Conservation (phyloP, 2,888 invertebrate genomes). For the Drosophila falleni region DNA sequence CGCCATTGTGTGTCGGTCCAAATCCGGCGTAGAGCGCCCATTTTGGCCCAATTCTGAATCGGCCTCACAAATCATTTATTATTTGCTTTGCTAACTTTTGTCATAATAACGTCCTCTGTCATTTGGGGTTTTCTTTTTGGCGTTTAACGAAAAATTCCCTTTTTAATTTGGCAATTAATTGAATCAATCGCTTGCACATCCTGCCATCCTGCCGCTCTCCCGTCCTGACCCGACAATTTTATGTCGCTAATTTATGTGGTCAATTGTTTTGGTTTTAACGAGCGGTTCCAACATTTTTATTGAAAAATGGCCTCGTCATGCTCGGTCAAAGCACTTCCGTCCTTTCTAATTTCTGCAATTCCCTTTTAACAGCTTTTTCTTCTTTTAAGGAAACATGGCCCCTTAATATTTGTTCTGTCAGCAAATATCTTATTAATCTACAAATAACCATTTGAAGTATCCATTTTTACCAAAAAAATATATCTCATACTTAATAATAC, state of each 20-base stretch:
- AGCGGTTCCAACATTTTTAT: conserved; percentile 59
- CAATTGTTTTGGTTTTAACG: conserved; percentile 79
- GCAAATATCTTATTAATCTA: conserved; percentile 2
- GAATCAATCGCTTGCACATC: conserved; percentile 78
- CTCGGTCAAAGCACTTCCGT: conserved; percentile 52
- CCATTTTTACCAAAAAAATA: conserved; percentile 1
- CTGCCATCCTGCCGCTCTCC: conserved; percentile 57
- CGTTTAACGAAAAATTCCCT: conserved; percentile 47
- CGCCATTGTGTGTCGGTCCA: conserved; percentile 60
- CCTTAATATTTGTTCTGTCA: conserved; percentile 6
- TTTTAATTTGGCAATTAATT: conserved; percentile 79
- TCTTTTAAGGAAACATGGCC: no score
- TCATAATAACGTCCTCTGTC: conserved; percentile 61
- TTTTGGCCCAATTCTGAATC: conserved; percentile 31
- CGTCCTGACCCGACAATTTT: conserved; percentile 53
- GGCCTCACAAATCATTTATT: conserved; percentile 70
- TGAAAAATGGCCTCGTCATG: conserved; percentile 56
- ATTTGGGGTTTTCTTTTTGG: conserved; percentile 39
- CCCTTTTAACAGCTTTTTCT: conserved; percentile 12
- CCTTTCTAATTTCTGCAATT: conserved; percentile 32
- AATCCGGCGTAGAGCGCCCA: conserved; percentile 41
- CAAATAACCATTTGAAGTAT: conserved; percentile 2
- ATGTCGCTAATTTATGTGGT: conserved; percentile 78
- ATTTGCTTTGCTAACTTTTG: conserved; percentile 77
- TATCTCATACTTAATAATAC: conserved; percentile 2